These are phyloP conservation scores for Muscina levida DNA, from an alignment of 2,888 invertebrate species.

Conservation along the genomic window DNA sequence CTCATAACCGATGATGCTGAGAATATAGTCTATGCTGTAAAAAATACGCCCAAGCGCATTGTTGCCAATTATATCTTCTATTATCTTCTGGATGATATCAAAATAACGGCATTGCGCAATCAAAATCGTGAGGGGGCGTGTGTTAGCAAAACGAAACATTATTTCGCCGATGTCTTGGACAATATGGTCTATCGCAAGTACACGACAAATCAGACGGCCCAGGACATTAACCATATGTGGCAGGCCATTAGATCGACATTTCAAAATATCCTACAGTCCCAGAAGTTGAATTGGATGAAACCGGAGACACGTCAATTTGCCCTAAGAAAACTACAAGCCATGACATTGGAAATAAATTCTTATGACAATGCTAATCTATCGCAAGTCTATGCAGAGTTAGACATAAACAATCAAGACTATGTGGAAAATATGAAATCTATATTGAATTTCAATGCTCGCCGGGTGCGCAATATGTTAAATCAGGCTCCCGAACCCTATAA, in stretches of 20 bases:
- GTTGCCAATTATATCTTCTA: constrained; percentile 23
- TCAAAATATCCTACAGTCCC: constrained; percentile 67
- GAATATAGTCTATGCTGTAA: background rate
- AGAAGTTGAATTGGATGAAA: constrained; percentile 73
- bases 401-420: constrained; percentile 69
- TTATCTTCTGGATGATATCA: constrained; percentile 63
- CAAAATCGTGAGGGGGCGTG: constrained; percentile 68
- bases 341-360: constrained; percentile 73
- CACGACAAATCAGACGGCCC: constrained; percentile 68
- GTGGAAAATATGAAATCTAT: constrained; percentile 70
- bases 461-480: background rate
- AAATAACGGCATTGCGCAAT: constrained; percentile 65
- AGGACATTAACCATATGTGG: constrained; percentile 73
- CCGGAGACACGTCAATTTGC: constrained; percentile 72
- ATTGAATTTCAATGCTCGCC: constrained; percentile 6
- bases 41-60: background rate
- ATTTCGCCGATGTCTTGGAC: constrained; percentile 73
- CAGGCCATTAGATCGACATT: constrained; percentile 71
- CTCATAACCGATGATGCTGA: background rate
- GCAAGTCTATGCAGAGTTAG: constrained; percentile 66
- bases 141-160: constrained; percentile 67
- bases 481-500: background rate
- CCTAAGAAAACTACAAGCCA: constrained; percentile 71
- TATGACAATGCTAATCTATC: constrained; percentile 72
- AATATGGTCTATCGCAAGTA: constrained; percentile 72